These are phyloP conservation scores for Euleptes europaea DNA, from an alignment of 2,113 vertebrate genomes.

Conservation along the genomic window DNA sequence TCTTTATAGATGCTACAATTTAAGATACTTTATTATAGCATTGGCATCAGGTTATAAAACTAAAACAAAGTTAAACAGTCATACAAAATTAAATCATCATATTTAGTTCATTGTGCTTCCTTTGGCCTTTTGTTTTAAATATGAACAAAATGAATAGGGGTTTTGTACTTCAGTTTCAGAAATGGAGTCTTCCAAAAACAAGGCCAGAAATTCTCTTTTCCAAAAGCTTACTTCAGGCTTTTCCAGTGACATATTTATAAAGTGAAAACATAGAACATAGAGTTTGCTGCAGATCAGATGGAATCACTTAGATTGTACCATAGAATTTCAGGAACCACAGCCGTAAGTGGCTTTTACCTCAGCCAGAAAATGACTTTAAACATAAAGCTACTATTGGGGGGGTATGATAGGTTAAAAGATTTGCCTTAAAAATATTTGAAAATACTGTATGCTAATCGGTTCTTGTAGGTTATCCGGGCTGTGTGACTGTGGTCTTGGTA, in stretches of 20 bases:
- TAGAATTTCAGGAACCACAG: conserved; percentile 50
- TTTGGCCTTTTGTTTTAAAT: conserved; percentile 62
- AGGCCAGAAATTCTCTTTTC: conserved; percentile 68
- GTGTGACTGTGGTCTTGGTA: too few relatives aligned
- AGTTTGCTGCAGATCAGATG: conserved; percentile 71
- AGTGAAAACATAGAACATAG: conserved; percentile 69
- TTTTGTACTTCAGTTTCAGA: conserved; percentile 64
- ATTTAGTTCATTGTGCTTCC: conserved; percentile 50
- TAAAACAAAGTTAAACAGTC: conserved; percentile 49
- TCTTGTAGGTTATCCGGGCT: too few relatives aligned
- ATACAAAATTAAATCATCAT: conserved; percentile 47
- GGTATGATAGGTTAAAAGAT: too few relatives aligned
- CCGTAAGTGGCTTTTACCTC: conserved; percentile 54
- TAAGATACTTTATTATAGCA: conserved; percentile 25
- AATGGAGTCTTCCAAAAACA: conserved; percentile 54
- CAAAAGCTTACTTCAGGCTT: conserved; percentile 62
- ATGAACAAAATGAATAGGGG: conserved; percentile 45
- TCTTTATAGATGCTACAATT: conserved; percentile 22
- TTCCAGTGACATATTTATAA: conserved; percentile 70
- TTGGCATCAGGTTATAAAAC: conserved; percentile 35
- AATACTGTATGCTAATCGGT: too few relatives aligned
- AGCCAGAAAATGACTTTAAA: conserved; percentile 61
- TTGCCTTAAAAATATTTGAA: too few relatives aligned
- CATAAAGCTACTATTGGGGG: neutral
- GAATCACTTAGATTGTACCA: conserved; percentile 65